A percentile compares a stretch with the other conserved stretches of the same genome.
phyloP scores from a whole-genome alignment of 1,140 invertebrate genomes.

The Cyclargus thomasi region DNA sequence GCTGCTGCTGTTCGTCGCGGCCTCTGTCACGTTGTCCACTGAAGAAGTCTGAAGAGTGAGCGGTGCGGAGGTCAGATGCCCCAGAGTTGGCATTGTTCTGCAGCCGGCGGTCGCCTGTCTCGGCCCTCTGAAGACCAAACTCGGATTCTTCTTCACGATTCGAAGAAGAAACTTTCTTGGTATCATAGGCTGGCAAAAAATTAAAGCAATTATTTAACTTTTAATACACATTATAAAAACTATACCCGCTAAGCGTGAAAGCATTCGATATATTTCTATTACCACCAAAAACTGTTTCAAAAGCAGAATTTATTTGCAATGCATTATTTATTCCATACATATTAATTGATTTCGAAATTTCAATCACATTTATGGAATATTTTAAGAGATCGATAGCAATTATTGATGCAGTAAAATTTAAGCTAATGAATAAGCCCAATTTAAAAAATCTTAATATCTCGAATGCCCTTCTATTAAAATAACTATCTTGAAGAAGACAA shows the following conservation, averaged over 20 bases:
- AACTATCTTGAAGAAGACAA: not conserved
- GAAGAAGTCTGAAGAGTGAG: slow-evolving; percentile 82
- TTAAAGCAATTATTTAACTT: not conserved
- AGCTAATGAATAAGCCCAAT: slow-evolving; percentile 5
- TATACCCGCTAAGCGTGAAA: not conserved
- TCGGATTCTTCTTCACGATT: slow-evolving; percentile 83
- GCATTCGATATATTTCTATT: not conserved
- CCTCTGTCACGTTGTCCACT: slow-evolving; percentile 64
- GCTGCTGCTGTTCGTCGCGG: slow-evolving; percentile 55
- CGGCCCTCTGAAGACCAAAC: slow-evolving; percentile 84
- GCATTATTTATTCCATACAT: no score
- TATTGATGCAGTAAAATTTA: not conserved
- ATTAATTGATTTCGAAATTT: no score
- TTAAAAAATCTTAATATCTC: not conserved
- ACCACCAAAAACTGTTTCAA: not conserved
- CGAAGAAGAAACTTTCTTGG: slow-evolving; percentile 75
- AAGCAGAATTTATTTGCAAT: not conserved
- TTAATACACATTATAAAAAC: not conserved
- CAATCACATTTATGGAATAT: no score
- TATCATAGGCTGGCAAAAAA: slow-evolving; percentile 73
- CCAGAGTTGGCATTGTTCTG: slow-evolving; percentile 61
- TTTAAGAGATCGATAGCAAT: no score
- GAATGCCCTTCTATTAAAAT: not conserved
- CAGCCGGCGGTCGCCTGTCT: slow-evolving; percentile 77
- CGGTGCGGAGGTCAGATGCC: slow-evolving; percentile 76